Base-by-base conservation (phyloP, 2,797 vertebrate species). In the Heliangelus exortis region DNA sequence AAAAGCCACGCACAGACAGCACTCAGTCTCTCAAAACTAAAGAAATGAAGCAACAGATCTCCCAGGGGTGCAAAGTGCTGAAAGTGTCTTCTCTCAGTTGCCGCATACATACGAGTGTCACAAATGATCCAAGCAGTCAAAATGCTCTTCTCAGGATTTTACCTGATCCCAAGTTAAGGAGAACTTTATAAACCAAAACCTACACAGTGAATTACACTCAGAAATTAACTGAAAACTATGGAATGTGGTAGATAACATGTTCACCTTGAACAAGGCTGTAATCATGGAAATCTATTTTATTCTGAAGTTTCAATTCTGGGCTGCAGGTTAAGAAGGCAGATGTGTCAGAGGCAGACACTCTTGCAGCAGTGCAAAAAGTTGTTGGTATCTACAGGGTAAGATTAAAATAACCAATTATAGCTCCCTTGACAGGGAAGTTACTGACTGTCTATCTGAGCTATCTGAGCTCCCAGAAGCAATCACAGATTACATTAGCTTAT, bases 121-220 rank as follows among this genome's bases (percentile, higher is more conserved):
- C 81, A 92, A 87, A 62, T 21, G 15, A 94, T 65, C 55, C 51
- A 65, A 73, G 65, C 22, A 55, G 28, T 66, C 69, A 82, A 79
- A 94, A 53, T 14, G 22, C 57, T 67, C 83, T 83, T 51, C 19
- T 78, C 22, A 26, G 39, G 45, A 85, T 79, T 54, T 73, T 89
- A 33, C 67, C 58, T 39, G 18, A 17, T 61, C 63, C 29, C 75
- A 62, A 85, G 58, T 76, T 55, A 83, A 5, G 10, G 20, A 67
- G 28, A 90, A 41, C 39, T 79, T 94, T 25, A 90, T 34, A 74
- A 62, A 87, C 51, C 67, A 82, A 89, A 93, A 77, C 39, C 41
- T 74, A 61, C 39, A 89, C 3, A 13, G 26, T 53, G 34, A 94
- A 90, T 67, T 91, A 65, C 72, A 72, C 78, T 84, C 54, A 61